A percentile compares a stretch with the other conserved stretches of the same genome.
These are phyloP conservation scores for Trachymyrmex cornetzi DNA, from an alignment of 1,140 invertebrate species.

Conservation along the genomic window DNA sequence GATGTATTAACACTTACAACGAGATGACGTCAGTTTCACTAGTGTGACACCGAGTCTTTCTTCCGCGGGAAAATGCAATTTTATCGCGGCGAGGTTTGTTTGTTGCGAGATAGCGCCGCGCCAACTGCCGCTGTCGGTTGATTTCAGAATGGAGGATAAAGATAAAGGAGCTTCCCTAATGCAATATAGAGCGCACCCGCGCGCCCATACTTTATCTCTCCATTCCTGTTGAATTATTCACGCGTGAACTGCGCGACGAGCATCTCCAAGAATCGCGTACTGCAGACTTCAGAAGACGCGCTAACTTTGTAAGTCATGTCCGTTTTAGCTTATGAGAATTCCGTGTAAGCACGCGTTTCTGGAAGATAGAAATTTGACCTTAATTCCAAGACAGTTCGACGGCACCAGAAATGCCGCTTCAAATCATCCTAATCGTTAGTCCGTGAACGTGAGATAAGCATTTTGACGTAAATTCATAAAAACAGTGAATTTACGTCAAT, in stretches of 20 bases:
- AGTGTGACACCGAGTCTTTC: conserved; percentile 31
- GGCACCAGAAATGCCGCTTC: not conserved
- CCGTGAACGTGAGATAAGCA: not conserved
- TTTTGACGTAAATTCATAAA: not conserved
- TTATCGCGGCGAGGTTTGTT: conserved; percentile 60
- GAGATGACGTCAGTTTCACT: conserved; percentile 42
- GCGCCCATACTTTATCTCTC: conserved; percentile 58
- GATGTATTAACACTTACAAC: conserved; percentile 44
- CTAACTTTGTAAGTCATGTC: conserved; percentile 65
- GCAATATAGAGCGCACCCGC: conserved; percentile 56
- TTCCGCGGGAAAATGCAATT: conserved; percentile 51
- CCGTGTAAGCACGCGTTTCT: conserved; percentile 40
- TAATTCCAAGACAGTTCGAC: conserved; percentile 23
- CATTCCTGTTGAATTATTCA: conserved; percentile 65
- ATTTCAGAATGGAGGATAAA: conserved; percentile 60
- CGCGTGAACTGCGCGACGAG: conserved; percentile 58
- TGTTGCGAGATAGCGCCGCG: conserved; percentile 38
- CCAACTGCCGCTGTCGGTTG: conserved; percentile 49
- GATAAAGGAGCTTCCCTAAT: conserved; percentile 58
- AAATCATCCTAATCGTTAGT: conserved; percentile 7
- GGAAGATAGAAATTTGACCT: conserved; percentile 40
- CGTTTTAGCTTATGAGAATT: conserved; percentile 62
- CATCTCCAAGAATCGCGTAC: conserved; percentile 55
- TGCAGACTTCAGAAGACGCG: conserved; percentile 54
- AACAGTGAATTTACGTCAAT: not conserved